Base-by-base conservation (phyloP, 2,797 vertebrate species). In the Agapornis canus region DNA sequence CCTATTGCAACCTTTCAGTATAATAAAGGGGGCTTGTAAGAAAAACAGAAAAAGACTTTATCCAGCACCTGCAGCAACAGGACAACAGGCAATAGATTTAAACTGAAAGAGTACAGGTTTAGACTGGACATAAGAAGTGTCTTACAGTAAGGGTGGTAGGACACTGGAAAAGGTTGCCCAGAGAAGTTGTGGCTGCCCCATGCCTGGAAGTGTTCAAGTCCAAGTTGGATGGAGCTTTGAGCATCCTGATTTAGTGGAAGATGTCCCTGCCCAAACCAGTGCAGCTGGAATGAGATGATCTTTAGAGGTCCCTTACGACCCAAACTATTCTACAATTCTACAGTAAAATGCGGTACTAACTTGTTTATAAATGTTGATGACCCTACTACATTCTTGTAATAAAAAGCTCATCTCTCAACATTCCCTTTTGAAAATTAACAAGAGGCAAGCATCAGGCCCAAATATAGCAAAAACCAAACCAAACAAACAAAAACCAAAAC, bases 261-360 rank as follows among this genome's bases (percentile, higher is more conserved):
- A 1, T 51, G 26, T 12, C 13, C 42, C 32, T 66, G 25, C 32
- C 10, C 32, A 73, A 3, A 15, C 29, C 13, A 65, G 9, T 2
- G 5, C 4, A 18, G 4, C 12, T 78, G 19, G 15, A 86, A 49
- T 6, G 5, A 40, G 22, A 42, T 43, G 2, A 52, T 27, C 21
- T 73, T 61, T 8, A 73, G 9, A n/a, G 12, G 9, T 16, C 40
- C 17, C 16, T 59, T 82, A 14, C 0, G 0, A 66, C 60, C 22
- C 27, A 48, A 82, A 59, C 12, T 27, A 43, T 40, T 57, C 20
- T 57, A 23, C 11, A 49, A 72, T 13, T 32, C 60, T 73, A 15
- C 2, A 69, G 9, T 7, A 85, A 76, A 22, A 59, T 27, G 29
- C n/a, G n/a, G 43, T 45, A 45, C 23, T 60, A 79, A 48, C 13